These are phyloP conservation scores for Trachops cirrhosus DNA, from an alignment of 2,797 vertebrate species.

Conservation along the genomic window DNA sequence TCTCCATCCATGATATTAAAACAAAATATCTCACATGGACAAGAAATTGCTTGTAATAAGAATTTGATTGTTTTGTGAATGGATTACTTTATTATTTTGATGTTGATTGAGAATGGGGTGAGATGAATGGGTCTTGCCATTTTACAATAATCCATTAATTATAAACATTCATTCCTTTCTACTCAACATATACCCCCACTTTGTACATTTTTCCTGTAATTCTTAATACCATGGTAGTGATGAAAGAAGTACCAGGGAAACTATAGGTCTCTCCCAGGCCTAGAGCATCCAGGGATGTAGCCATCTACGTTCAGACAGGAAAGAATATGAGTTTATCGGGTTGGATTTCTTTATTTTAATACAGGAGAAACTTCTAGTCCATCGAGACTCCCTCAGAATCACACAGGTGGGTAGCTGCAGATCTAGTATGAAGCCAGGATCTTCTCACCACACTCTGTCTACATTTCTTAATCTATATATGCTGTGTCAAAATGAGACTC, in stretches of 20 bases:
- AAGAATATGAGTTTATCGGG: neutral
- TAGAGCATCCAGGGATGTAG: neutral
- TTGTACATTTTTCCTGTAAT: neutral
- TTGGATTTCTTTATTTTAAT: neutral
- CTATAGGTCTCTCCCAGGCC: neutral
- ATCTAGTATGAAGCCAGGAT: neutral
- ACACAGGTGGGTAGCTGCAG: neutral
- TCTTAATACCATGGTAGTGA: neutral
- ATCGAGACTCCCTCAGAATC: neutral
- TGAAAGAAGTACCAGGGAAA: neutral
- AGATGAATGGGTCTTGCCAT: neutral
- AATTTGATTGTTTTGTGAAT: slow-evolving; percentile 26
- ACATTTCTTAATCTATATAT: neutral
- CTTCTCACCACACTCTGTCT: neutral
- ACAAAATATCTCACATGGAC: neutral
- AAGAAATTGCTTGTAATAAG: neutral
- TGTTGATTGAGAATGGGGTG: neutral
- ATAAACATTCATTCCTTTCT: neutral
- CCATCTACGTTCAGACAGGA: neutral
- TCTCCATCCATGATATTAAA: neutral
- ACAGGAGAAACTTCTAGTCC: neutral
- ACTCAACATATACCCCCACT: neutral
- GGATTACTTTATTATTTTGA: slow-evolving; percentile 33
- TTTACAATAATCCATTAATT: neutral
- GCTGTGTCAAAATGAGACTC: neutral